Base-by-base conservation (phyloP, 2,888 invertebrate genomes). In the Caenorhabditis afra region DNA sequence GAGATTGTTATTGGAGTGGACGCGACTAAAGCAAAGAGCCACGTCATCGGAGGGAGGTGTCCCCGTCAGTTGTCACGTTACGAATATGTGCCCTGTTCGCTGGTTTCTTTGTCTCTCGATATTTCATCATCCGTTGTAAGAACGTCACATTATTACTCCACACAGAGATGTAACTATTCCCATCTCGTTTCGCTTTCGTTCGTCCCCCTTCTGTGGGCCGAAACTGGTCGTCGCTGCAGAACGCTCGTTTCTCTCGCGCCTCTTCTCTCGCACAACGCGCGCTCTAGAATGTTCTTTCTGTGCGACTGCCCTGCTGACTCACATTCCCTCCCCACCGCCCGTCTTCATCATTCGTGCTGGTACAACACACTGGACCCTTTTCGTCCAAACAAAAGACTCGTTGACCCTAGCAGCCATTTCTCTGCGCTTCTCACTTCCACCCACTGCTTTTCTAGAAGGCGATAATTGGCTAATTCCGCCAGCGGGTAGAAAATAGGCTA, bases 231-330 rank as follows among this genome's bases (percentile, higher is more conserved):
- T 57, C 58, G 23, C 45, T 67, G 23, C 59, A 53, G 44, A 68
- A 61, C 45, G 52, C 53, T 37, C 45, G 23, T 50, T 35, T 47
- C 50, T 29, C 29, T 29, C 29, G 29, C 29, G 4, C 47, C 29
- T 47, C 55, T 22, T 37, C 14, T 50, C 67, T 50, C 18, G 44
- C 67, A 59, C 67, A 68, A 44, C 67, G 47, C 49, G 20, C 68
- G 49, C 68, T 68, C 67, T 61, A 68, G 68, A 68, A 61, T 61
- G 58, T 68, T 68, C 68, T 68, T 67, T 50, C 35, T 67, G 59
- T 67, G 39, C 35, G 50, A 41, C 50, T 12, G 39, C 37, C 18
- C 39, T 58, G 67, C 67, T 61, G 68, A 61, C 18, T 68, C 59
- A 61, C 44, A 37, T 37, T 3, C 37, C 11, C 49, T 18, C 16